Base-by-base conservation (phyloP, 2,888 invertebrate genomes). In the Biston betularia region DNA sequence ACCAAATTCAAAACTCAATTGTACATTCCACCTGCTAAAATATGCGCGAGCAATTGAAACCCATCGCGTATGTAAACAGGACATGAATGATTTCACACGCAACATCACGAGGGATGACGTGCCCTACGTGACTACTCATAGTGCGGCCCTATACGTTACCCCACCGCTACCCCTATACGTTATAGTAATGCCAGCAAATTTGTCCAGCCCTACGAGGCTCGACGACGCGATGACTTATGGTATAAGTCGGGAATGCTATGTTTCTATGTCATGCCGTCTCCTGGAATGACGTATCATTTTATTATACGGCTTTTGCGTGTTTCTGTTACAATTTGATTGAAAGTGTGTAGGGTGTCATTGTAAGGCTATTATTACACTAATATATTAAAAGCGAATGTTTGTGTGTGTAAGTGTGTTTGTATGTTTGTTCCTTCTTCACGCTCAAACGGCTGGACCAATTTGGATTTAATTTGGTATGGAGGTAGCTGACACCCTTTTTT, bases 111-210 rank as follows among this genome's bases (percentile, higher is more conserved):
- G 64, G 74, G 72, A 73, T 77, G 77, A 79, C 73, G 70, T 72
- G 74, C 54, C 53, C 46, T 67, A 67, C 66, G 66, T 66, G 69
- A 58, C 66, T 64, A 64, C 55, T 63, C 61, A 57, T 67, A 61
- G 50, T 59, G 64, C 55, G 59, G 54, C 60, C 59, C 60, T 61
- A 60, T 60, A 66, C 52, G 65, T 55, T 55, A 61, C 61, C 49
- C 50, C 55, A 50, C 50, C 49, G 62, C 65, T 76, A 79, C 79
- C 83, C 78, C 75, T 71, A 86, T 85, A 82, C 78, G 80, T 87
- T 81, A 86, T 75, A 73, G 78, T 84, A 84, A 85, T 85, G 81
- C 78, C 80, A 76, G 75, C 81, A 79, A 82, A 87, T 88, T 87
- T 87, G 86, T 86, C 79, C 76, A 74, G 72, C 72, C 74, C 78